A percentile compares a stretch with the other conserved stretches of the same genome.
These are phyloP conservation scores for Zelostemma sp. DNA, from an alignment of 1,140 invertebrate genomes.

Conservation along the genomic window DNA sequence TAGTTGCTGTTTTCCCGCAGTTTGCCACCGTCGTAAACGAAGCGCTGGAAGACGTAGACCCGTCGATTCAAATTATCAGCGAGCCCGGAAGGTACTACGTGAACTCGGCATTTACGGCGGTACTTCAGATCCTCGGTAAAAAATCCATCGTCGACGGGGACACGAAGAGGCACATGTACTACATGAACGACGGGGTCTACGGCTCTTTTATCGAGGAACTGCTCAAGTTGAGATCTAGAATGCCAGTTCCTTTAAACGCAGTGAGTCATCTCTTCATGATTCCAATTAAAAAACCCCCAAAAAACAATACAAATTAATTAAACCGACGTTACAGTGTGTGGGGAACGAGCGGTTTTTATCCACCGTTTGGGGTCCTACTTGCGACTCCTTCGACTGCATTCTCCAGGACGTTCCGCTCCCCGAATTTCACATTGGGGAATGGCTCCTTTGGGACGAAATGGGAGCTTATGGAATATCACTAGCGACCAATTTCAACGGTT, in stretches of 20 bases:
- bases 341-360: conserved; percentile 28
- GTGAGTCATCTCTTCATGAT: not conserved
- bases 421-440: conserved; percentile 71
- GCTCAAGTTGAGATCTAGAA: conserved; percentile 42
- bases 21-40: conserved; percentile 70
- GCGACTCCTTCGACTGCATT: conserved; percentile 76
- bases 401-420: conserved; percentile 68
- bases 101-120: conserved; percentile 76
- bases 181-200: conserved; percentile 81
- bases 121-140: conserved; percentile 76
- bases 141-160: conserved; percentile 63
- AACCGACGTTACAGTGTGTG: no score
- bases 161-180: conserved; percentile 73
- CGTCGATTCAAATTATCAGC: conserved; percentile 76
- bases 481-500: conserved; percentile 73
- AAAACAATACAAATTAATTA: no score
- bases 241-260: conserved; percentile 60
- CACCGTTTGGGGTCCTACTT: conserved; percentile 78
- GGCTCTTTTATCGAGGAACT: conserved; percentile 75
- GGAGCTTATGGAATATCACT: conserved; percentile 75
- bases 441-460: conserved; percentile 74
- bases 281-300: no score
- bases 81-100: conserved; percentile 82
- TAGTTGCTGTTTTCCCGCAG: no score
- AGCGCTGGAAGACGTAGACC: conserved; percentile 75